Base-by-base conservation (phyloP, 2,888 invertebrate genomes). In the Loripinus fragilis region DNA sequence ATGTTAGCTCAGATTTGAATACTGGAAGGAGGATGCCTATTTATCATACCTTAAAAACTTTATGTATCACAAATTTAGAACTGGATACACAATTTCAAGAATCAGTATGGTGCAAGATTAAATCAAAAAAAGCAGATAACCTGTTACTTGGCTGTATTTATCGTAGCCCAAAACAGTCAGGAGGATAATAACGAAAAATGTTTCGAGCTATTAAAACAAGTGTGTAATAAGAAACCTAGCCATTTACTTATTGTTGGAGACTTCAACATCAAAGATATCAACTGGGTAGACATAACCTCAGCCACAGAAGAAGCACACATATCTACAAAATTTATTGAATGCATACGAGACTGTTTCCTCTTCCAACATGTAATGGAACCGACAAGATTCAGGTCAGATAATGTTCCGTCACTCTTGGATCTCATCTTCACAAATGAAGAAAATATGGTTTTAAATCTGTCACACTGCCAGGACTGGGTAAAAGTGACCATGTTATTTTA, bases 341-440 rank as follows among this genome's bases (percentile, higher is more conserved):
- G 50, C 38, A 33, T 70, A 15, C 30, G 52, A 30, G 70, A 52
- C 28, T 2, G 33, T 42, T 68, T 17, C n/a, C 38, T 70, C 8
- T 33, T 45, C n/a, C 70, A 52, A 20, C 52, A 70, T 70, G 35
- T 52, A 7, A 1, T 5, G 1, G 70, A 52, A 50, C 38, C 23
- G 12, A 70, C 70, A 12, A 70, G 70, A 52, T 30, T n/a, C 12
- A 70, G 30, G 33, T 28, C 30, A 28, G 50, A 35, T 17, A 70
- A 38, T 33, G 35, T 20, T 30, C 70, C 52, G 20, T 52, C 35
- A 30, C 23, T n/a, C 20, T 52, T 52, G 50, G 48, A 52, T 45
- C 23, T 70, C 7, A 35, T 70, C 28, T 70, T 70, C 20, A 70
- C 70, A 20, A 50, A 70, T n/a, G 52, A 70, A 7, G 52, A 70